These are phyloP conservation scores for Sigmodon hispidus DNA, from an alignment of 2,113 vertebrate species.

Conservation along the genomic window DNA sequence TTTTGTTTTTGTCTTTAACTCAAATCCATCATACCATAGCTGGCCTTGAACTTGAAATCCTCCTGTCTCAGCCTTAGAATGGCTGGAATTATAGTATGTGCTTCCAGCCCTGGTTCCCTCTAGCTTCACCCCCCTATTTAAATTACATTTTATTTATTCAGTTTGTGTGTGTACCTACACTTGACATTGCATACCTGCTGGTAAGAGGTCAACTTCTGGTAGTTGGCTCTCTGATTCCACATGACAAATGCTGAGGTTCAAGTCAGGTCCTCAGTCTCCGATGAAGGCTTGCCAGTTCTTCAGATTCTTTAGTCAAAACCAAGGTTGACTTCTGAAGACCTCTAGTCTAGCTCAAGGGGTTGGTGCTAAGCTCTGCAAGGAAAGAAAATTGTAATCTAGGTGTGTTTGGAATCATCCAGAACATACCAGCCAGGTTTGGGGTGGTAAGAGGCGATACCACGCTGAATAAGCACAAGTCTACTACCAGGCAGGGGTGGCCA, in stretches of 20 bases:
- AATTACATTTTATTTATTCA: neutral
- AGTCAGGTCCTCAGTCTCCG: neutral
- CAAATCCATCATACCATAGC: neutral
- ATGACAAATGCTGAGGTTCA: too few species aligned
- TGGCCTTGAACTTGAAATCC: neutral
- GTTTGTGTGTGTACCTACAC: neutral
- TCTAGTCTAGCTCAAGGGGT: neutral
- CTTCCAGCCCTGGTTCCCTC: neutral
- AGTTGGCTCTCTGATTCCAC: neutral
- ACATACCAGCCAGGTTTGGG: neutral
- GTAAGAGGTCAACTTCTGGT: neutral
- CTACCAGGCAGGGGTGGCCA: neutral
- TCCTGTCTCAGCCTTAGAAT: neutral
- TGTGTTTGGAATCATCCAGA: neutral
- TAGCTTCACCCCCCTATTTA: too few species aligned
- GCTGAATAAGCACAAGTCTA: accelerated
- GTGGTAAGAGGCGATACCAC: too few species aligned
- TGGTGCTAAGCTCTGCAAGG: neutral
- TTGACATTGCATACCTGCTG: neutral
- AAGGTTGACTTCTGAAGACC: neutral
- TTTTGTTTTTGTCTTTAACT: accelerated
- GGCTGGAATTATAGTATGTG: neutral
- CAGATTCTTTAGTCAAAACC: neutral
- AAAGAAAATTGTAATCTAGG: neutral
- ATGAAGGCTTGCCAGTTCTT: neutral